Percentiles rank a stretch among this genome's conserved stretches.
Evolutionary conservation across 2,797 vertebrate genomes (phyloP).

Genomic region (Xenopus petersii): DNA sequence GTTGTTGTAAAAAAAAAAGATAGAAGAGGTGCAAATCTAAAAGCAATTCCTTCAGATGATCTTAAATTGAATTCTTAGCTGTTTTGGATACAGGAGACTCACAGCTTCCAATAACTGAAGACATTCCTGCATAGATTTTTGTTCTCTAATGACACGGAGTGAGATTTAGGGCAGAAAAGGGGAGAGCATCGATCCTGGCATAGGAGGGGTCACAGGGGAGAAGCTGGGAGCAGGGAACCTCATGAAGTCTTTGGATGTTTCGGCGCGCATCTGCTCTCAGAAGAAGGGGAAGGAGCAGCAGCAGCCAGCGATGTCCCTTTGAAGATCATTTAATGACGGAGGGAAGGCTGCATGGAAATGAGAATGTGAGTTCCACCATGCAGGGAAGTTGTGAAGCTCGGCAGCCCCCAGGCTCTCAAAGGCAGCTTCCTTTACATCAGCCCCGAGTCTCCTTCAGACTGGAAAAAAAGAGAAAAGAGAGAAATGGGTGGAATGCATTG

Average conservation of each 20-base stretch:
- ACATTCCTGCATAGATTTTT: constrained; percentile 47
- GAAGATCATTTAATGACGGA: constrained; percentile 10
- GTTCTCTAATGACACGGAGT: not conserved
- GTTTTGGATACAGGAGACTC: constrained; percentile 53
- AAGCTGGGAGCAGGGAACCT: constrained; percentile 11
- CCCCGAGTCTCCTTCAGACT: constrained; percentile 14
- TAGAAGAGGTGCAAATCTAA: not conserved
- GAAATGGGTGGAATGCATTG: constrained; percentile 20
- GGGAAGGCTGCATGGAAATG: not conserved
- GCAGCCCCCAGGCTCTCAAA: not conserved
- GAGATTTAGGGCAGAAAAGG: not conserved
- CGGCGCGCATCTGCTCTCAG: constrained; percentile 8
- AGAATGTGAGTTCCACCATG: constrained; percentile 5
- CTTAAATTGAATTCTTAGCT: constrained; percentile 46
- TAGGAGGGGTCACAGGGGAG: not conserved
- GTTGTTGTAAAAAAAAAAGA: not conserved
- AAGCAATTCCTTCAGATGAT: constrained; percentile 53
- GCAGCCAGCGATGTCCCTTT: not conserved
- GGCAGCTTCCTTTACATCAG: constrained; percentile 9
- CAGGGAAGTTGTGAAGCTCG: constrained; percentile 21
- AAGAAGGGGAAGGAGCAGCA: not conserved
- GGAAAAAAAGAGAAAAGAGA: constrained; percentile 19
- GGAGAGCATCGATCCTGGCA: not conserved
- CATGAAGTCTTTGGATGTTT: constrained; percentile 24
- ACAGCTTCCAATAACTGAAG: constrained; percentile 53